Conservation (phyloP, 2,888 invertebrate genomes). For the Andrena dorsata region DNA sequence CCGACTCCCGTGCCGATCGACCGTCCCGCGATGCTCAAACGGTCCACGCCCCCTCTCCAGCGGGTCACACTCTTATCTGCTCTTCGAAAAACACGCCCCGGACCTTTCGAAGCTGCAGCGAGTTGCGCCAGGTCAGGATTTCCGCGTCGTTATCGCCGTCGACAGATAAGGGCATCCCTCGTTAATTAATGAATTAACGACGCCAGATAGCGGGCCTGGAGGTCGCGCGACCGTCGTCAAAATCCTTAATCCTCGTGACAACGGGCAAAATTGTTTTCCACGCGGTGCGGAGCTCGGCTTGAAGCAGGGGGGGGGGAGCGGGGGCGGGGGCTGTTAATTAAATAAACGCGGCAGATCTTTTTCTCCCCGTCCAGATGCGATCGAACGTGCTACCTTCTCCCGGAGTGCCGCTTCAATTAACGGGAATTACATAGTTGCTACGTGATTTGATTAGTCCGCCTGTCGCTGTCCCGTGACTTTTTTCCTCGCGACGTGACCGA, state of each 20-base stretch:
- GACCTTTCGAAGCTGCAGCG: neutral
- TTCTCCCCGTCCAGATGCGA: neutral
- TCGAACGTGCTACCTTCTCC: neutral
- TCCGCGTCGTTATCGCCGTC: conserved; percentile 55
- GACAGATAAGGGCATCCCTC: conserved; percentile 59
- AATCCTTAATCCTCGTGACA: conserved; percentile 45
- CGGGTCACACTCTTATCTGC: neutral
- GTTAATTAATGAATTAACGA: conserved; percentile 69
- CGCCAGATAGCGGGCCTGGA: conserved; percentile 53
- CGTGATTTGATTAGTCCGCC: neutral
- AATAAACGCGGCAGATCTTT: conserved; percentile 5
- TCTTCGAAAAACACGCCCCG: neutral
- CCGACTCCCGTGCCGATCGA: no score
- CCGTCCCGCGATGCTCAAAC: no score
- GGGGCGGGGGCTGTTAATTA: conserved; percentile 5
- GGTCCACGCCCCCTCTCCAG: no score
- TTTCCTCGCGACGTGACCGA: neutral
- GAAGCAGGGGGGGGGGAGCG: neutral
- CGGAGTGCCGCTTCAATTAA: conserved; percentile 15
- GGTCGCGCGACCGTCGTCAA: conserved; percentile 33
- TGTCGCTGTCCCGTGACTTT: neutral
- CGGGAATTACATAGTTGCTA: conserved; percentile 7
- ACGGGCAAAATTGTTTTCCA: conserved; percentile 35
- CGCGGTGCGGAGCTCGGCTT: conserved; percentile 16
- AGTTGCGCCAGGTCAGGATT: conserved; percentile 58